Percentiles rank a stretch among this genome's conserved stretches.
Conservation (phyloP, 1,140 invertebrate genomes). For the Zophobas atratus region DNA sequence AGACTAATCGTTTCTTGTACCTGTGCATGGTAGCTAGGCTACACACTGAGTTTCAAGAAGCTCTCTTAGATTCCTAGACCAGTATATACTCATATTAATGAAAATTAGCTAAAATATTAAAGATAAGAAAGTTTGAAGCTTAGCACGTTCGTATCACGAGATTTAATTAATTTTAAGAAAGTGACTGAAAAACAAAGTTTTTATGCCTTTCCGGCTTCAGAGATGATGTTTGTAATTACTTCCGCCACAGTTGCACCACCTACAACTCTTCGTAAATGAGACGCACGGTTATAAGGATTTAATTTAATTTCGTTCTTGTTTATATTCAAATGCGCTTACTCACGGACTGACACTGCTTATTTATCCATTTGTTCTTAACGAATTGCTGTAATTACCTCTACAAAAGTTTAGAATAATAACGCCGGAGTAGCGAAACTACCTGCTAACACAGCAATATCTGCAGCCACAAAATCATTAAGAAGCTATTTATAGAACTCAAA, state of each 20-base stretch:
- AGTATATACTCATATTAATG: no score
- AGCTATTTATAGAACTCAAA: no score
- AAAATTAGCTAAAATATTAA: no score
- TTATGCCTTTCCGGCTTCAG: neutral
- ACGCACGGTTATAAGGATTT: conserved; percentile 44
- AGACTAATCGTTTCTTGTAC: no score
- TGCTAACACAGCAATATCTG: no score
- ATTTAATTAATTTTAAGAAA: conserved; percentile 13
- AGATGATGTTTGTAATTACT: conserved; percentile 37
- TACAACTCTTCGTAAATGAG: conserved; percentile 37
- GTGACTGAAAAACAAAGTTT: conserved; percentile 7
- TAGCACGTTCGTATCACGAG: neutral
- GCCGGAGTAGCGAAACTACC: no score
- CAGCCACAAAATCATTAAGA: no score
- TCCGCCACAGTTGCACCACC: conserved; percentile 27
- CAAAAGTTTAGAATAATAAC: conserved; percentile 18
- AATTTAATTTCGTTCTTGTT: conserved; percentile 45
- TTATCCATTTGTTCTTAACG: conserved; percentile 35
- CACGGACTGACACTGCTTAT: conserved; percentile 19
- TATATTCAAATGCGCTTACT: conserved; percentile 36
- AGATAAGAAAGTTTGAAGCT: neutral
- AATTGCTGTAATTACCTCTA: conserved; percentile 44
- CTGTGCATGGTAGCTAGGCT: no score
- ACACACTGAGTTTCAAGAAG: no score
- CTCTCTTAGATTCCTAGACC: no score